Base-by-base conservation (phyloP, 2,113 vertebrate genomes). In the Poicephalus meyeri region DNA sequence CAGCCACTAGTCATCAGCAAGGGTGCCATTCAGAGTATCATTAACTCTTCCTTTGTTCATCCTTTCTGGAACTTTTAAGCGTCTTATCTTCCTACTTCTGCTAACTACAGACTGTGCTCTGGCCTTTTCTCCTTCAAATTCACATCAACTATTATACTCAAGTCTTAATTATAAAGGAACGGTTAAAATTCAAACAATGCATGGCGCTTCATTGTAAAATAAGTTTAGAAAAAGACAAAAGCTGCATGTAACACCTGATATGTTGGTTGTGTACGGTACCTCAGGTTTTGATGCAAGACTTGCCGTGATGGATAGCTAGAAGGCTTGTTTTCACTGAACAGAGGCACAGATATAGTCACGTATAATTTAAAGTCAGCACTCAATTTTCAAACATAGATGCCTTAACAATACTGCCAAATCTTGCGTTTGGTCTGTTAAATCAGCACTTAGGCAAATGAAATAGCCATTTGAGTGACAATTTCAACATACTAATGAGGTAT, bases 401-500 rank as follows among this genome's bases (percentile, higher is more conserved):
- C 72, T 89, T 91, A 78, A 88, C 56, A 84, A 19, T 72, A 73
- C 49, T 92, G 76, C 72, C 93, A 93, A 83, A 88, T 94, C 70
- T 86, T 95, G 86, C 71, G 72, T 89, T 91, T 12, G 10, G 72
- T 84, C 90, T 89, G 82, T 88, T 94, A 92, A 86, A 77, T 96
- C 50, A 89, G 64, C 68, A 95, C 66, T 93, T 92, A 88, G 68
- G 58, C 91, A 95, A 91, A 89, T 94, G 77, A 89, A 94, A 53
- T 24, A 93, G 80, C 33, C 82, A 87, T 91, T 74, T 96, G 63
- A 92, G 46, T 89, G 89, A 91, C 90, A 94, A 96, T 96, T 95
- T 92, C 81, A 91, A 80, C 61, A 81, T 72, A 35, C 37, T 94
- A 90, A 97, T 87, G 77, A 92, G 89, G 63, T 88, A 91, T 77